Percentiles rank a stretch among this genome's conserved stretches.
These are phyloP conservation scores for Pandion haliaetus DNA, from an alignment of 2,113 vertebrate species.

Conservation along the genomic window DNA sequence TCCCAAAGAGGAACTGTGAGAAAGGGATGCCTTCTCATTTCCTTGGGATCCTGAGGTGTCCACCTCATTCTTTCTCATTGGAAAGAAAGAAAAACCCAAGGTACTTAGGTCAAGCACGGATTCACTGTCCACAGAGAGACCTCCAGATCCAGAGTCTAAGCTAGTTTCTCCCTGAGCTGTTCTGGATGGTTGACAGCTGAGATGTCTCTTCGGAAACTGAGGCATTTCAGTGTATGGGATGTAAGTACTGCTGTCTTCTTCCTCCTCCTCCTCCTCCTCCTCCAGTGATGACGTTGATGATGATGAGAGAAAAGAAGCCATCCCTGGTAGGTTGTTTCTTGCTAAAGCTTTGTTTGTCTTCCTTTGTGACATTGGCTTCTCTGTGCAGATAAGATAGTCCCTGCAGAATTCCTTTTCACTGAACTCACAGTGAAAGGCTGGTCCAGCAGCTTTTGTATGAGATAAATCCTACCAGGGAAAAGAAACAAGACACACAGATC, in stretches of 20 bases:
- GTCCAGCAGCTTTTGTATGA: not conserved
- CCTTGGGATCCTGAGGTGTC: not conserved
- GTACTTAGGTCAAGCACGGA: not conserved
- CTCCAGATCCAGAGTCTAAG: not conserved
- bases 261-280: not conserved
- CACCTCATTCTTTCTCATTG: not conserved
- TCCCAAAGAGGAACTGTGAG: not conserved
- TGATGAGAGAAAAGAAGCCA: not conserved
- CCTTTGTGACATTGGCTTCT: not conserved
- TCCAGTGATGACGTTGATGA: not conserved
- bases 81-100: not conserved
- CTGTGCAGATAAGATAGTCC: not conserved
- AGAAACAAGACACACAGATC: not conserved
- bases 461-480: conserved; percentile 29
- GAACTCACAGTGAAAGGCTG: not conserved
- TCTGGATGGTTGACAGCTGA: not conserved
- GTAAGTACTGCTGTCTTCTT: not conserved
- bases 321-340: not conserved
- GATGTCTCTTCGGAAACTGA: not conserved
- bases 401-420: not conserved
- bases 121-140: not conserved
- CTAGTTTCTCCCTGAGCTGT: not conserved
- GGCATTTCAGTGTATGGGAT: not conserved
- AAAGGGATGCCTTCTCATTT: not conserved
- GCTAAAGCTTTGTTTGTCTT: not conserved